Base-by-base conservation (phyloP, 2,797 vertebrate species). In the Enteromius viviparus region DNA sequence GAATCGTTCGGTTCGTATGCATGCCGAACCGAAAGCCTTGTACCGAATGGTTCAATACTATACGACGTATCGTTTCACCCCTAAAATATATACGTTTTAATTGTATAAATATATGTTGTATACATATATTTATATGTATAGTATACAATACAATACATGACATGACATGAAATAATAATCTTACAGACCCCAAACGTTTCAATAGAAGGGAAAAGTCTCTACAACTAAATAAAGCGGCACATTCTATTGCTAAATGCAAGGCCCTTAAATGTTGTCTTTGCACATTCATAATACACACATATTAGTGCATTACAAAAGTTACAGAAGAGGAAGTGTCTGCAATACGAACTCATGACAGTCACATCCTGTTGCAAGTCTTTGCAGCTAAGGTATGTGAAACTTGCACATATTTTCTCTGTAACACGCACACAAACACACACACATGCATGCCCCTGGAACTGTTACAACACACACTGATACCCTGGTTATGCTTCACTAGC, bases 331-430 rank as follows among this genome's bases (percentile, higher is more conserved):
- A 82, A 60, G 71, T 40, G 2, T 76, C 85, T 84, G 86, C 93
- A 91, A 85, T 92, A 92, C 90, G 87, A 89, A 89, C 91, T 11
- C 37, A 66, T 82, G 86, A 29, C 65, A 89, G 85, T 90, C 86
- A 68, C 2, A 87, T 85, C 83, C 84, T 80, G 64, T 80, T 65
- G 26, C 75, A 87, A 93, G 85, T 53, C 14, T 64, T 12, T 89
- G 86, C 91, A 94, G 92, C 91, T 91, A 87, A 11, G 55, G 26
- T 60, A 23, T 86, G 70, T 80, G 58, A 60, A 29, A 66, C 23
- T 42, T 3, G 23, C 29, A 60, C 32, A 26, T n/a, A 42, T 45
- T 53, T 62, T 32, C 34, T 32, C 58, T 62, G 2, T 15, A 62
- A 75, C 70, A 78, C 29, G 42, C 62, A 47, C 19, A 65, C 26